Evolutionary conservation across 2,113 vertebrate genomes (phyloP).

Genomic region (Tiliqua scincoides): DNA sequence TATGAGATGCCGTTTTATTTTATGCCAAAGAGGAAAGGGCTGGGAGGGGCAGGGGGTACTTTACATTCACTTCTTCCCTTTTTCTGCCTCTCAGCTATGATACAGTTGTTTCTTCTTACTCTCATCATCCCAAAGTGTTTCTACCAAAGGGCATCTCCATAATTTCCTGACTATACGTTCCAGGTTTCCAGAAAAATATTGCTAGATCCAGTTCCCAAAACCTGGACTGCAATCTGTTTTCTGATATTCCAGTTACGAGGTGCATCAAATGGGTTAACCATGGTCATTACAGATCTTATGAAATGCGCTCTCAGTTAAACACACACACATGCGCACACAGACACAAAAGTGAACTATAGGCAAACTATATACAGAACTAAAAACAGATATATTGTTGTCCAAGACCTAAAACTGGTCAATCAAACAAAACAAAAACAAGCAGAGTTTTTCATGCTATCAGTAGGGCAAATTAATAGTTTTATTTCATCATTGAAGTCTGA

Average conservation of each 20-base stretch:
- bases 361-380: not conserved
- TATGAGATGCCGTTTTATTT: slow-evolving; percentile 56
- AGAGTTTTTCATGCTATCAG: not conserved
- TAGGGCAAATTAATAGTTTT: not conserved
- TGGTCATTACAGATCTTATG: not conserved
- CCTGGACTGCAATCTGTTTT: slow-evolving; percentile 21
- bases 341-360: not conserved
- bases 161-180: not conserved
- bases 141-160: slow-evolving; percentile 25
- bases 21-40: slow-evolving; percentile 62
- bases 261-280: slow-evolving; percentile 30
- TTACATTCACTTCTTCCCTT: slow-evolving; percentile 21
- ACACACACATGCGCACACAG: not conserved
- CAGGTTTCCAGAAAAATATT: slow-evolving; percentile 2
- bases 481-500: slow-evolving; percentile 43
- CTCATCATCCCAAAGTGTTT: slow-evolving; percentile 36
- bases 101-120: slow-evolving; percentile 38
- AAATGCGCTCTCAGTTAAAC: not conserved
- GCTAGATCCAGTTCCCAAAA: not conserved
- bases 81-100: slow-evolving; percentile 35
- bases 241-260: not conserved
- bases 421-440: slow-evolving; percentile 37
- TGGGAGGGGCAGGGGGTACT: slow-evolving; percentile 37
- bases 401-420: slow-evolving; percentile 22
- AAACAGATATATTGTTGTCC: not conserved